Evolutionary conservation across 2,888 invertebrate species (phyloP).

Genomic region (Abrostola tripartita): DNA sequence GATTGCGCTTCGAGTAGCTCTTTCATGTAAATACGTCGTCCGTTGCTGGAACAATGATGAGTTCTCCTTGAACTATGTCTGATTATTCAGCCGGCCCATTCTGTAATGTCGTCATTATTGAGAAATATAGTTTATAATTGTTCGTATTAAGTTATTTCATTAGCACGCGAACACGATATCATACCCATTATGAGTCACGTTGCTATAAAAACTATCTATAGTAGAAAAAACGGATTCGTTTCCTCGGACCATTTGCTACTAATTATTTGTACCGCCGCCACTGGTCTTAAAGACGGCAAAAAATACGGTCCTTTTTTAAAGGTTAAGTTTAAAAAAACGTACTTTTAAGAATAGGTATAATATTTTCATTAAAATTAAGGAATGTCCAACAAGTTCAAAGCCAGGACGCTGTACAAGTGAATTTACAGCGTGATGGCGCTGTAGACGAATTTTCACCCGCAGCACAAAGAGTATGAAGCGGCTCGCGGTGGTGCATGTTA

Average conservation of each 20-base stretch:
- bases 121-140: constrained; percentile 24
- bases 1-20: constrained; percentile 6
- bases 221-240: constrained; percentile 27
- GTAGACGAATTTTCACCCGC: too few relatives aligned
- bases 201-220: neutral
- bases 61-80: constrained; percentile 19
- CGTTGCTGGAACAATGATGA: constrained; percentile 11
- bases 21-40: constrained; percentile 16
- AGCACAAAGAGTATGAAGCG: too few relatives aligned
- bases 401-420: too few relatives aligned
- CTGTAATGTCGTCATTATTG: constrained; percentile 7
- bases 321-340: neutral
- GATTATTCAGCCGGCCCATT: constrained; percentile 15
- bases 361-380: too few relatives aligned
- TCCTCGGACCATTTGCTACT: constrained; percentile 41
- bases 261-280: constrained; percentile 20
- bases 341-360: too few relatives aligned
- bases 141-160: constrained; percentile 6
- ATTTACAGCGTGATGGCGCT: too few relatives aligned
- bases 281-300: constrained; percentile 21
- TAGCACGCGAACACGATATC: constrained; percentile 26
- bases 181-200: constrained; percentile 22
- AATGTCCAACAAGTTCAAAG: too few relatives aligned
- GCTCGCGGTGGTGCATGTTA: too few relatives aligned
- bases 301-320: constrained; percentile 18